Evolutionary conservation across 2,113 vertebrate genomes (phyloP).

Genomic region (Pangasianodon gigas): DNA sequence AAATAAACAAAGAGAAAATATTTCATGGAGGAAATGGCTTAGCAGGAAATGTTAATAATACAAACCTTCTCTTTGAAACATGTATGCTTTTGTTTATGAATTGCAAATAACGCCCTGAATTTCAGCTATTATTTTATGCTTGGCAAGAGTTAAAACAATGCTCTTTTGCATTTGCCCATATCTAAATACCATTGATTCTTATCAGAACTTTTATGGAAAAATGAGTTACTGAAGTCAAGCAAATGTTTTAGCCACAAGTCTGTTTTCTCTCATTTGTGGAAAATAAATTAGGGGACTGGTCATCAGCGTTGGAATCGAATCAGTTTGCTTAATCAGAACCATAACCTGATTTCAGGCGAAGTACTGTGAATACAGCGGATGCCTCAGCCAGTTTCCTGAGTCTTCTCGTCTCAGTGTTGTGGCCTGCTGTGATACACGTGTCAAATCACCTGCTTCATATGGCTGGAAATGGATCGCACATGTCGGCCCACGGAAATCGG

Average conservation of each 20-base stretch:
- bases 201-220: slow-evolving; percentile 48
- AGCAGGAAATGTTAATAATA: slow-evolving; percentile 32
- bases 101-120: slow-evolving; percentile 20
- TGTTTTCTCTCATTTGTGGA: slow-evolving; percentile 52
- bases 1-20: slow-evolving; percentile 15
- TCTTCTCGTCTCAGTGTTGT: slow-evolving; percentile 40
- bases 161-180: slow-evolving; percentile 18
- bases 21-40: background rate
- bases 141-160: slow-evolving; percentile 42
- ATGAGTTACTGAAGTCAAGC: slow-evolving; percentile 44
- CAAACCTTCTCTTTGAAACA: slow-evolving; percentile 15
- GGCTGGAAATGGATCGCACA: slow-evolving; percentile 48
- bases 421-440: slow-evolving; percentile 37
- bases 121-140: slow-evolving; percentile 41
- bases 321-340: slow-evolving; percentile 41
- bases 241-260: slow-evolving; percentile 37
- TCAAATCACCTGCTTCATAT: slow-evolving; percentile 64
- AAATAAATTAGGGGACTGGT: slow-evolving; percentile 45
- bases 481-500: background rate
- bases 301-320: slow-evolving; percentile 27
- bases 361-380: background rate
- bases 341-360: background rate
- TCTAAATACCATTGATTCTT: slow-evolving; percentile 39
- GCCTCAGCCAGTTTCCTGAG: slow-evolving; percentile 1
- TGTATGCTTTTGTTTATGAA: slow-evolving; percentile 43